Evolutionary conservation across 2,888 invertebrate species (phyloP), one percentile per base, ranked within the genome.

Genomic region (Eilema sororculum): DNA sequence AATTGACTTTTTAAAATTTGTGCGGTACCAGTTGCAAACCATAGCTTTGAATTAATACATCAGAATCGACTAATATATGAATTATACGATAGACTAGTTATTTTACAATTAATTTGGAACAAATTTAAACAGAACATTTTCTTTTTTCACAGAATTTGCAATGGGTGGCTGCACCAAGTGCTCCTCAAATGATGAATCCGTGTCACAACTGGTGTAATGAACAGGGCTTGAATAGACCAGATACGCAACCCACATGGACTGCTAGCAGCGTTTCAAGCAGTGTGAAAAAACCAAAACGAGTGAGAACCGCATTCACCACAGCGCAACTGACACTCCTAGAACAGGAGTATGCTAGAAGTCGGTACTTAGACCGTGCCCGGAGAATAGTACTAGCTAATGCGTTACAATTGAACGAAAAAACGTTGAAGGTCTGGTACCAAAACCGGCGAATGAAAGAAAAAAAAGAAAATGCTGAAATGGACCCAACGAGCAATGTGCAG

Each of bases 221-320:
- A 33, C 63, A 25, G 71, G 73, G 70, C 68, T 72, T 41, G 77
- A 78, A 69, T 82, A 77, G 68, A 2, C 56, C 57, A 22, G 6
- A 57, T 9, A 9, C 6, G 2, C 28, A 10, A 13, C 57, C 75
- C 20, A 67, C 63, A 16, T 85, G 82, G 81, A 79, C 37, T 8
- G 22, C 13, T 4, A 24, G 22, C 12, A n/a, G 16, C 6, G n/a
- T 10, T 16, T 0, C 25, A 28, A 30, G 33, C 24, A 84, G 83
- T 68, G 80, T 86, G 0, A 89, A 88, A 62, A 93, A 92, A 76
- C 90, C 84, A 13, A 98, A 98, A 87, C 95, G 98, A 24, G 96
- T 97, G 0, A 95, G 98, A 62, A 98, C 98, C 0, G 97, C 98
- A 0, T 98, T 98, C 89, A 97, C 97, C 0, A 97, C 97, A 68